These are phyloP conservation scores for Holothuria leucospilota DNA, from an alignment of 53 echinoderm and acorn worm genomes.

Conservation along the genomic window DNA sequence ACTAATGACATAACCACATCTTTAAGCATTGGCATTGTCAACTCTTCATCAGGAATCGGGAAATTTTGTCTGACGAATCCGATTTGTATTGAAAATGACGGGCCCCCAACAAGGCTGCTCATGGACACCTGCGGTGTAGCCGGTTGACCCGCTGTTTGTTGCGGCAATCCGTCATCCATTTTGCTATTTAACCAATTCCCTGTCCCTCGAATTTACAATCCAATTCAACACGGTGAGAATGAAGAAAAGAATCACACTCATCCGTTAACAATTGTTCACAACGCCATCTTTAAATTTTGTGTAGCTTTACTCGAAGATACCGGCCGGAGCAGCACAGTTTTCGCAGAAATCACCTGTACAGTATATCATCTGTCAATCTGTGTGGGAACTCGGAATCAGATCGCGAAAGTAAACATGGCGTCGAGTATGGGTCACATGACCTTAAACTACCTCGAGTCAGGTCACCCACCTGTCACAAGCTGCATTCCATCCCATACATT, in stretches of 20 bases:
- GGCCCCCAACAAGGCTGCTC: slow-evolving; percentile 48
- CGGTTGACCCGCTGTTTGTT: slow-evolving; percentile 40
- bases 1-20: slow-evolving; percentile 71
- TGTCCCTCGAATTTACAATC: too few relatives aligned
- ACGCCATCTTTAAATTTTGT: too few relatives aligned
- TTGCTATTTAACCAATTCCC: slow-evolving; percentile 21
- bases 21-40: slow-evolving; percentile 68
- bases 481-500: too few relatives aligned
- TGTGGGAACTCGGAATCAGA: not conserved
- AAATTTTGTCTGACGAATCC: slow-evolving; percentile 92
- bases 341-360: too few relatives aligned
- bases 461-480: slow-evolving; percentile 22
- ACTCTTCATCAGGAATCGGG: slow-evolving; percentile 73
- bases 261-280: too few relatives aligned
- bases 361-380: too few relatives aligned
- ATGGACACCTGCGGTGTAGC: slow-evolving; percentile 44
- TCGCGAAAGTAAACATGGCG: slow-evolving; percentile 42
- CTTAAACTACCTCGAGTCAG: slow-evolving; percentile 7
- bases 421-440: slow-evolving; percentile 27
- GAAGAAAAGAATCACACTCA: too few relatives aligned
- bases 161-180: slow-evolving; percentile 59
- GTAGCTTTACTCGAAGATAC: too few relatives aligned
- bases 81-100: slow-evolving; percentile 84
- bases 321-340: too few relatives aligned
- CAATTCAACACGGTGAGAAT: too few relatives aligned